These are phyloP conservation scores for Mungos mungo DNA, from an alignment of 2,113 vertebrate genomes.

Conservation along the genomic window DNA sequence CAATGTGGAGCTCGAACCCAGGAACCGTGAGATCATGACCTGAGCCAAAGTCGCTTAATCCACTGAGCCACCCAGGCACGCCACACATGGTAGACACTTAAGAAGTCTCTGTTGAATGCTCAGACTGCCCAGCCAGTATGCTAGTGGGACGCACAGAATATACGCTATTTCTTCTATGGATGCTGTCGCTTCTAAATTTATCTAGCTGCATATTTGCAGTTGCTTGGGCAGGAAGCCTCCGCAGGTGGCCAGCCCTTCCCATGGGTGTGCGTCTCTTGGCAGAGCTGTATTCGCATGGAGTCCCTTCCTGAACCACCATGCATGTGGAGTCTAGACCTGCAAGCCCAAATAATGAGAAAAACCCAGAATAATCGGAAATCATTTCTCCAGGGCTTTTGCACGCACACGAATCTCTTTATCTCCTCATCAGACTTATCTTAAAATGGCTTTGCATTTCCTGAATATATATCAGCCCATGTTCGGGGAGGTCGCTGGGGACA, in stretches of 20 bases:
- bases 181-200: conserved; percentile 29
- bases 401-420: conserved; percentile 44
- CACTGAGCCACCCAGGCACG: no score
- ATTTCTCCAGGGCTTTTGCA: conserved; percentile 46
- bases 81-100: neutral
- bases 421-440: conserved; percentile 47
- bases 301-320: neutral
- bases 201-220: conserved; percentile 29
- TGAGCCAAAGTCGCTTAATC: no score
- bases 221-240: neutral
- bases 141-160: neutral
- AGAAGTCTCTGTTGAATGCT: neutral
- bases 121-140: neutral
- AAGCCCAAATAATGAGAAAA: conserved; percentile 59
- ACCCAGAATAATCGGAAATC: conserved; percentile 43
- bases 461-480: conserved; percentile 10
- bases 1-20: no score
- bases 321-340: neutral
- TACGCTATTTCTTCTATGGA: neutral
- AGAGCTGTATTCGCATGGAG: neutral
- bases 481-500: neutral
- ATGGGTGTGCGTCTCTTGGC: neutral
- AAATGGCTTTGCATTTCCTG: conserved; percentile 57
- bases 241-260: neutral
- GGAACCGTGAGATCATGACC: no score